phyloP scores from a whole-genome alignment of 2,113 vertebrate species.

The Bufo gargarizans region DNA sequence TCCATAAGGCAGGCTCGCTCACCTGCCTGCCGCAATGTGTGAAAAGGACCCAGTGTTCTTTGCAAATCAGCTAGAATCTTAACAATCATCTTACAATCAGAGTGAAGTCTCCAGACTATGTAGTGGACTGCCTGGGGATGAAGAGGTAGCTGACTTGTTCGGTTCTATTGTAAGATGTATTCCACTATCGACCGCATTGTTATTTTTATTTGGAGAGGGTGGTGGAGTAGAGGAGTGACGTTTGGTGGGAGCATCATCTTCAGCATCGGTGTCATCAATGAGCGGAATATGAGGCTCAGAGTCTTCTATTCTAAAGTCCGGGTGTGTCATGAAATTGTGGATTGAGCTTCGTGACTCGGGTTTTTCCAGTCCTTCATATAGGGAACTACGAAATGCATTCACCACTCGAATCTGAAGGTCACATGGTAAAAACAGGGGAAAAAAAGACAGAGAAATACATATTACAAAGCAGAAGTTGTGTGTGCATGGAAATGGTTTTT shows the following conservation, averaged over 20 bases:
- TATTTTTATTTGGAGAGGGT: slow-evolving; percentile 97
- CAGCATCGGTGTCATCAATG: slow-evolving; percentile 97
- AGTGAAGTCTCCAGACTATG: slow-evolving; percentile 99
- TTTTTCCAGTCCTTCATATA: slow-evolving; percentile 97
- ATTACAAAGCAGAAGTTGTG: not conserved
- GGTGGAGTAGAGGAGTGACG: slow-evolving; percentile 87
- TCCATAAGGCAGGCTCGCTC: slow-evolving; percentile 81
- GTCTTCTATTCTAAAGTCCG: slow-evolving; percentile 99
- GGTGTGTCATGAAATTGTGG: slow-evolving; percentile 99
- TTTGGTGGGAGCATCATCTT: slow-evolving; percentile 97
- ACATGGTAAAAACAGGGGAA: slow-evolving; percentile 44
- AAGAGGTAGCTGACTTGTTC: slow-evolving; percentile 91
- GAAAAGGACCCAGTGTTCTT: slow-evolving; percentile 84
- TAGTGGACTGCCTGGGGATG: slow-evolving; percentile 93
- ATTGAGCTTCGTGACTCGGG: slow-evolving; percentile 96
- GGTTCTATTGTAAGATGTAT: slow-evolving; percentile 92
- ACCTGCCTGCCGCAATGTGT: slow-evolving; percentile 79
- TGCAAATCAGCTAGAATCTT: slow-evolving; percentile 82
- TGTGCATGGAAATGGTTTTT: slow-evolving; percentile 63
- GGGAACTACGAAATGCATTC: slow-evolving; percentile 99
- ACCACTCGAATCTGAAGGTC: slow-evolving; percentile 96
- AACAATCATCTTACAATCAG: slow-evolving; percentile 89
- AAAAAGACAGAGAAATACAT: slow-evolving; percentile 58
- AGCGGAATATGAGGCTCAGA: slow-evolving; percentile 99
- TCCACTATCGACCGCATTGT: slow-evolving; percentile 96